Percentiles rank a stretch among this genome's conserved stretches.
These are phyloP conservation scores for Dissostichus mawsoni DNA, from an alignment of 2,113 vertebrate genomes.

Conservation along the genomic window DNA sequence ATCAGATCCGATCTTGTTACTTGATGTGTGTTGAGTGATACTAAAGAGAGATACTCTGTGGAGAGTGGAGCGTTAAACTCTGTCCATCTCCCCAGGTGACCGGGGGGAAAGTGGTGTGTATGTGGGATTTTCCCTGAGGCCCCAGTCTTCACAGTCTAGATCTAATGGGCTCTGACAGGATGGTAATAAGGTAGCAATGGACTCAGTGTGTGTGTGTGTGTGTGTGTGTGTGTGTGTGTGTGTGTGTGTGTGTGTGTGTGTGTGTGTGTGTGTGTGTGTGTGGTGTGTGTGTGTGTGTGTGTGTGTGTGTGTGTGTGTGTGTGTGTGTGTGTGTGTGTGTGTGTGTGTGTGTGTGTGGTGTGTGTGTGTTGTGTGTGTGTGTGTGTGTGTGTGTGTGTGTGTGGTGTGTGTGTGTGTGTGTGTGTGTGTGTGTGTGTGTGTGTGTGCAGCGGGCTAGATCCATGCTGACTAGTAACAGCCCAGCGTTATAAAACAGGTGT, in stretches of 20 bases:
- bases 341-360: slow-evolving; percentile 15
- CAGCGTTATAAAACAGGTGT: slow-evolving; percentile 53
- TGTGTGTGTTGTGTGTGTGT: not conserved
- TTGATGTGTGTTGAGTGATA: slow-evolving; percentile 32
- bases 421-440: slow-evolving; percentile 19
- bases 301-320: slow-evolving; percentile 29
- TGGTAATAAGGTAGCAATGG: slow-evolving; percentile 65
- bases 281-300: slow-evolving; percentile 30
- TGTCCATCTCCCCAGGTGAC: slow-evolving; percentile 44
- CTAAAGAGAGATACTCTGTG: slow-evolving; percentile 14
- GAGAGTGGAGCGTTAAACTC: slow-evolving; percentile 43
- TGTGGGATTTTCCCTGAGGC: slow-evolving; percentile 62
- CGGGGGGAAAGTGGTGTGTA: slow-evolving; percentile 43
- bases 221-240: slow-evolving; percentile 22
- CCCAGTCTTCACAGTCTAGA: slow-evolving; percentile 71
- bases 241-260: slow-evolving; percentile 28
- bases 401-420: slow-evolving; percentile 27
- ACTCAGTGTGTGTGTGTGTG: slow-evolving; percentile 28
- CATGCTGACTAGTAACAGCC: slow-evolving; percentile 35
- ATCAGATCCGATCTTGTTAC: not conserved
- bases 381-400: not conserved
- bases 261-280: slow-evolving; percentile 29
- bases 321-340: slow-evolving; percentile 26
- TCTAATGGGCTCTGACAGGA: slow-evolving; percentile 81
- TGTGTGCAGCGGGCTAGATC: slow-evolving; percentile 19